Conservation (phyloP, 37 sponge, comb jelly and placozoan genomes). For the Ephydatia muelleri region DNA sequence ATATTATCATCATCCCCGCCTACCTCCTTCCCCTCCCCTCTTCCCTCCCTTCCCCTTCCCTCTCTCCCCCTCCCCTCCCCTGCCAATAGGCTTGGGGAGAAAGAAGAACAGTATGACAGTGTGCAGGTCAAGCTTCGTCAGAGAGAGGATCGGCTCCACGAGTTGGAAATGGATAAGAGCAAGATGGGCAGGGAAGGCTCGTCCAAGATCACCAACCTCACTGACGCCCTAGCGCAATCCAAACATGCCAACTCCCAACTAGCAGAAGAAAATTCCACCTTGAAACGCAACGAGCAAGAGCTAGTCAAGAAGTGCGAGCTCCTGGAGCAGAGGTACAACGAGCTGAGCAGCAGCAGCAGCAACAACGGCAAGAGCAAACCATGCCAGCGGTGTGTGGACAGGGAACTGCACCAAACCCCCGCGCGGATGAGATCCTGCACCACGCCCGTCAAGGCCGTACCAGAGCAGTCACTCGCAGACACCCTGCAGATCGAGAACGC, state of each 20-base stretch:
- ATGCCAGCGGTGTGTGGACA: slow-evolving; percentile 9
- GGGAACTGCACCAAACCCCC: slow-evolving; percentile 2
- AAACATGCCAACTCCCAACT: slow-evolving; percentile 48
- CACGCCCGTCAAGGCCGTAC: slow-evolving; percentile 31
- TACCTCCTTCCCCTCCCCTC: too few species aligned
- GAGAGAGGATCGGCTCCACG: slow-evolving; percentile 15
- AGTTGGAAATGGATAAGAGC: slow-evolving; percentile 9
- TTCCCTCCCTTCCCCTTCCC: background rate
- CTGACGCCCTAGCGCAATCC: slow-evolving; percentile 40
- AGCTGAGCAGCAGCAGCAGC: background rate
- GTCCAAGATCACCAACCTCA: slow-evolving; percentile 51
- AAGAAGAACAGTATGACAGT: slow-evolving; percentile 42
- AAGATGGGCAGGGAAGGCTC: slow-evolving; percentile 22
- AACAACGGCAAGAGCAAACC: slow-evolving; percentile 10
- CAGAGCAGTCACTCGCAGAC: slow-evolving; percentile 34
- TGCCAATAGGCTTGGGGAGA: slow-evolving; percentile 61
- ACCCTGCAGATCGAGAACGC: slow-evolving; percentile 27
- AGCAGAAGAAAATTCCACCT: slow-evolving; percentile 24
- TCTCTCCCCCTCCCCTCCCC: too few species aligned
- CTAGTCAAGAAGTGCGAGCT: slow-evolving; percentile 19
- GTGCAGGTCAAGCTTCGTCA: slow-evolving; percentile 8
- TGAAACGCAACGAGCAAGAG: slow-evolving; percentile 22
- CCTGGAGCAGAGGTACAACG: slow-evolving; percentile 9
- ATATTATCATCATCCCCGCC: background rate
- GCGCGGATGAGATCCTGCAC: background rate